Base-by-base conservation (phyloP, 2,797 vertebrate species). In the Hephaestus fuliginosus region DNA sequence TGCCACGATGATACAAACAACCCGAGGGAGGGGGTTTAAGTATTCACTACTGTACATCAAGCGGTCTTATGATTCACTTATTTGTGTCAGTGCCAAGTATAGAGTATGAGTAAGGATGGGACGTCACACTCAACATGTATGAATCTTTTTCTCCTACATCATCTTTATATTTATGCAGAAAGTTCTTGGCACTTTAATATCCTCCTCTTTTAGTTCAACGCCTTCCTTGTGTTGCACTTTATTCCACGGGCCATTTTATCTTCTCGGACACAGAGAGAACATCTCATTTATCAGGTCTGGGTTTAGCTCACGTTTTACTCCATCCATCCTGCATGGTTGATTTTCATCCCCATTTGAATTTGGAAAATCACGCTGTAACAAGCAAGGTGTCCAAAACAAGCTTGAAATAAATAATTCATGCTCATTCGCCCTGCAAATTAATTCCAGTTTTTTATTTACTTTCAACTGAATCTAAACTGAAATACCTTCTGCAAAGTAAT, bases 401-500 rank as follows among this genome's bases (percentile, higher is more conserved):
- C 44, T 36, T 33, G 7, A 52, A 78, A 79, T 76, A 52, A 86
- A 85, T 75, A 51, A 84, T 78, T 68, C 58, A 81, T 66, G 13
- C 22, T 76, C 30, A 70, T 74, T 75, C 20, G 8, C 56, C 41
- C 57, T 44, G 58, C 49, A 76, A 69, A 81, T 77, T 46, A 44
- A 64, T 78, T 57, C 44, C 14, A 28, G 11, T 10, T 71, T 56
- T 28, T 70, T 33, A 72, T 84, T 82, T 62, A 41, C 64, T 62
- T 62, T 55, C 70, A 56, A 4, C 57, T 43, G 25, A 76, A 67
- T 80, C 58, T 46, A 7, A 36, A 69, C 43, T 67, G 53, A 67
- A 46, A 67, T 51, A 66, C 18, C 20, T 43, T 72, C 69, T 80
- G 55, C 56, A 65, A 46, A 18, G 12, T 15, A 76, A 41, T 41